These are phyloP conservation scores for Tachina grossa DNA, from an alignment of 2,888 invertebrate genomes.

Conservation along the genomic window DNA sequence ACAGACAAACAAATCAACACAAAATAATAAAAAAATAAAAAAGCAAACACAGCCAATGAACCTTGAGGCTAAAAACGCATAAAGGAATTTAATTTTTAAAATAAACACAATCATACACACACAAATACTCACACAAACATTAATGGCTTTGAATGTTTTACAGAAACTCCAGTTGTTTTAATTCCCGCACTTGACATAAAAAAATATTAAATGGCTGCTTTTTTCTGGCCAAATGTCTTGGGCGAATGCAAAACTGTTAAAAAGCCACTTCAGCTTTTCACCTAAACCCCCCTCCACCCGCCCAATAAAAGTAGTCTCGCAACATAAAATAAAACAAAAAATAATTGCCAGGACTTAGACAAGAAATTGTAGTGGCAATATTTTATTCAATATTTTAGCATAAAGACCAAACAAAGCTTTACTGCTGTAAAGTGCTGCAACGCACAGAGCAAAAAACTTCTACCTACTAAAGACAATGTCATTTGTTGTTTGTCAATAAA, in stretches of 20 bases:
- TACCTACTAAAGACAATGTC: conserved; percentile 37
- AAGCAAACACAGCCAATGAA: conserved; percentile 63
- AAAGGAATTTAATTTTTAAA: conserved; percentile 59
- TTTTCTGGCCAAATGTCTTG: conserved; percentile 28
- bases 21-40: conserved; percentile 36
- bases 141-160: not conserved
- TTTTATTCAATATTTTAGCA: conserved; percentile 51
- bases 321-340: conserved; percentile 22
- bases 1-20: conserved; percentile 51
- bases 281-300: not conserved
- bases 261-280: conserved; percentile 58
- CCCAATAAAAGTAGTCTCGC: not conserved
- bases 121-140: not conserved
- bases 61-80: conserved; percentile 67
- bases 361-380: conserved; percentile 39
- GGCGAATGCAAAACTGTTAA: conserved; percentile 46
- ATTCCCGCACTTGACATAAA: conserved; percentile 70
- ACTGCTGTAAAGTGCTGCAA: conserved; percentile 1
- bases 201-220: conserved; percentile 19
- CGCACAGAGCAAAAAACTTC: conserved; percentile 1
- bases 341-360: conserved; percentile 40
- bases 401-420: conserved; percentile 37
- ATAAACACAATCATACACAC: conserved; percentile 39
- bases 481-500: conserved; percentile 60
- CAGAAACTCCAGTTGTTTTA: conserved; percentile 58